Evolutionary conservation across 2,888 invertebrate species (phyloP), one percentile per base, ranked within the genome.

Genomic region (Dichetophora obliterata): DNA sequence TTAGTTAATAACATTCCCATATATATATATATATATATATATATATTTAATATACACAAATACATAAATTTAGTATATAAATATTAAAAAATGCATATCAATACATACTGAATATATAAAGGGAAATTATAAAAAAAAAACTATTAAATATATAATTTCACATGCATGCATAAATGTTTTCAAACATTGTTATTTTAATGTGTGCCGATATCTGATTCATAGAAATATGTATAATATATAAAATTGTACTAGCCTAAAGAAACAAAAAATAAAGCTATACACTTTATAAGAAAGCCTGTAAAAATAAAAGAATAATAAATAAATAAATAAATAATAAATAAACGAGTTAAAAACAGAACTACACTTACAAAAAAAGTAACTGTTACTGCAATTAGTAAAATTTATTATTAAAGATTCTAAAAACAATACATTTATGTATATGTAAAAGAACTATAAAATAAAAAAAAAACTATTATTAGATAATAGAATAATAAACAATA

Each of bases 331-430:
- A 61, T 9, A 66, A 69, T 61, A 75, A 74, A 59, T 68, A 76
- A 61, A 75, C 22, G 69, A 50, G 31, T 31, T 31, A 31, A 48
- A 37, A 48, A 59, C 59, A 74, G 61, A 77, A 80, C 79, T 75
- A 78, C 80, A 77, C 74, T 72, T 74, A 77, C 48, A 75, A 65
- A 59, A 71, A 48, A 65, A 76, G n/a, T 50, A 78, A 76, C 75
- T 72, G 72, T 68, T 78, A 77, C 43, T 43, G 43, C 43, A 43
- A 43, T 43, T 43, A 43, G 43, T 43, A 43, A 65, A 65, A 65
- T 65, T 34, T 34, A 27, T 65, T 65, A 27, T 65, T 31, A 65
- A 65, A 65, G 16, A 31, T 31, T 65, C n/a, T 31, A 65, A 65
- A 24, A 65, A 59, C n/a, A 27, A 14, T 59, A 59, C 24, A 65